These are phyloP conservation scores for Polydrusus tereticollis DNA, from an alignment of 2,888 invertebrate species.

Conservation along the genomic window DNA sequence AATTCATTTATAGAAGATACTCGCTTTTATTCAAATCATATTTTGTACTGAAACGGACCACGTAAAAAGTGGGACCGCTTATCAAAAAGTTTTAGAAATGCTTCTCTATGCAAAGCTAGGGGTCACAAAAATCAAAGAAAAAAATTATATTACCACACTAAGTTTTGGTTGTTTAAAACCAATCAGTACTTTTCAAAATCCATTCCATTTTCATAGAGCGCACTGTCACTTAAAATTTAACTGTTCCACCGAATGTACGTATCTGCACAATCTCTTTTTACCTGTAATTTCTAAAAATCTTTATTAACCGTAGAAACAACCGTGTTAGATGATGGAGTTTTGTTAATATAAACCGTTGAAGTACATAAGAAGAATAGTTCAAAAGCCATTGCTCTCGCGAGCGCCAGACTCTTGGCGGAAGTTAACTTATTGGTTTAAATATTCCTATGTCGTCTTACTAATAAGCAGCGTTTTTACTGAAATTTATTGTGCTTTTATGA, in stretches of 20 bases:
- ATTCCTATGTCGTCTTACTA: slow-evolving; percentile 9
- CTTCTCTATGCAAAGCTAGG: too few species aligned
- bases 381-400: slow-evolving; percentile 47
- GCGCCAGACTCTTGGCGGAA: slow-evolving; percentile 35
- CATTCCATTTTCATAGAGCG: not conserved
- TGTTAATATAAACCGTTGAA: slow-evolving; percentile 44
- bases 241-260: not conserved
- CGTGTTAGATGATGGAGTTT: slow-evolving; percentile 22
- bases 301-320: slow-evolving; percentile 9
- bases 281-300: not conserved
- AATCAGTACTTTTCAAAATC: not conserved
- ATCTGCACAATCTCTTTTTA: not conserved
- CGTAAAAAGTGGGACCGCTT: too few species aligned
- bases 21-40: too few species aligned
- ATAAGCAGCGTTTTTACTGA: not conserved
- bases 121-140: too few species aligned
- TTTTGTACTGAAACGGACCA: too few species aligned
- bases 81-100: too few species aligned
- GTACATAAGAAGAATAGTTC: slow-evolving; percentile 44
- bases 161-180: not conserved
- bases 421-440: slow-evolving; percentile 44
- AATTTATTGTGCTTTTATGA: not conserved
- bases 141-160: not conserved
- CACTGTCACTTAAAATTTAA: not conserved
- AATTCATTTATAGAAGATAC: too few species aligned